Evolutionary conservation across 2,113 vertebrate species (phyloP).

Genomic region (Bubo bubo): DNA sequence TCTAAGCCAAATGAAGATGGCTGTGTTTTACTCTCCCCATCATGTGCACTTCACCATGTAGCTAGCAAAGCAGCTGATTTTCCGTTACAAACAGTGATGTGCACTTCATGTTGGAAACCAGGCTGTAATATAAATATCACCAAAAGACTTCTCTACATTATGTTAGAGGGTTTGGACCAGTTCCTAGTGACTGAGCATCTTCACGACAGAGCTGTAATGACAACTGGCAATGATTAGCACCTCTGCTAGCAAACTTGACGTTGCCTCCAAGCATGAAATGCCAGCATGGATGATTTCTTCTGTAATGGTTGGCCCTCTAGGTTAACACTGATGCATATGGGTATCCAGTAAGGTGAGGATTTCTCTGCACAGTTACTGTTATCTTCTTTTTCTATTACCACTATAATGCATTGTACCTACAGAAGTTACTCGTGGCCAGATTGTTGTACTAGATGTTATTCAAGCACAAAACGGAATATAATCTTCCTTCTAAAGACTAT

Average conservation of each 20-base stretch:
- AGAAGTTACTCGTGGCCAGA: background rate
- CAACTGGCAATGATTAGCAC: conserved; percentile 64
- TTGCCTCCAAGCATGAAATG: background rate
- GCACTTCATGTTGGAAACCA: conserved; percentile 15
- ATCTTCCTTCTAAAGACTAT: background rate
- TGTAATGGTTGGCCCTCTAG: background rate
- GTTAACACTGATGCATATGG: background rate
- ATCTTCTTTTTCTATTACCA: background rate
- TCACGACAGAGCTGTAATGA: conserved; percentile 42
- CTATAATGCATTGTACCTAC: background rate
- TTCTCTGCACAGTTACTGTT: background rate
- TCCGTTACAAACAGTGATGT: background rate
- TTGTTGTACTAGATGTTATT: background rate
- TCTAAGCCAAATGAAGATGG: background rate
- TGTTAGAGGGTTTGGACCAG: conserved; percentile 20
- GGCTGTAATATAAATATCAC: background rate
- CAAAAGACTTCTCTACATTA: background rate
- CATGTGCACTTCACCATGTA: background rate
- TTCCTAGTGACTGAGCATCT: conserved; percentile 42
- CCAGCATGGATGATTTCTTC: background rate
- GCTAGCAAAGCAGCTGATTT: background rate
- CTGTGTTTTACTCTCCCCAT: background rate
- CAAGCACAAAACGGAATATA: background rate
- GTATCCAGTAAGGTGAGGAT: background rate
- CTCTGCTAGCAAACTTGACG: conserved; percentile 1